Evolutionary conservation across 2,888 invertebrate genomes (phyloP).

Genomic region (Apodemia mormo): DNA sequence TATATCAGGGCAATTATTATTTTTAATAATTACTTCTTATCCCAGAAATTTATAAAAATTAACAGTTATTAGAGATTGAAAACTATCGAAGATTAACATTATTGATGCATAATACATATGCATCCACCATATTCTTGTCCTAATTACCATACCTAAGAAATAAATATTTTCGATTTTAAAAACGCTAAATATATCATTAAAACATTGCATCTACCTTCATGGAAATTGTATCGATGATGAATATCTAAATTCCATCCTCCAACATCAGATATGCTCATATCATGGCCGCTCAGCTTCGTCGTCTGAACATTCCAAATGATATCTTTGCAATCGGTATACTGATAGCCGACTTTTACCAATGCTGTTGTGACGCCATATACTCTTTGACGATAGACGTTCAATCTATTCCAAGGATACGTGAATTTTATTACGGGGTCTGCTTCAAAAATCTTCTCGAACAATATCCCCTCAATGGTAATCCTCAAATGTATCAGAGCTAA

Average conservation of each 20-base stretch:
- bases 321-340: conserved; percentile 95
- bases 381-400: conserved; percentile 97
- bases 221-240: conserved; percentile 98
- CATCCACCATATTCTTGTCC: no score
- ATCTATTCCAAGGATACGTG: conserved; percentile 98
- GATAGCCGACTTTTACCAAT: conserved; percentile 97
- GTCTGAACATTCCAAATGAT: conserved; percentile 98
- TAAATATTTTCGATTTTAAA: no score
- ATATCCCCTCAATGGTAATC: conserved; percentile 96
- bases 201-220: conserved; percentile 87
- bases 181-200: no score
- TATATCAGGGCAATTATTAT: no score
- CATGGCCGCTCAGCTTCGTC: conserved; percentile 96
- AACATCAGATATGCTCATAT: conserved; percentile 97
- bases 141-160: no score
- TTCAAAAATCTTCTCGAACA: conserved; percentile 96
- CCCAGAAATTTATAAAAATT: no score
- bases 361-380: conserved; percentile 98
- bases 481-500: conserved; percentile 94
- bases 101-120: no score
- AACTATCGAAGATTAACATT: no score
- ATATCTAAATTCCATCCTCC: conserved; percentile 99
- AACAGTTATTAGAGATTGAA: no score
- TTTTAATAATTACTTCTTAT: no score
- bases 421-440: conserved; percentile 98